phyloP scores from a whole-genome alignment of 2,888 invertebrate species.

The Oligia strigilis region DNA sequence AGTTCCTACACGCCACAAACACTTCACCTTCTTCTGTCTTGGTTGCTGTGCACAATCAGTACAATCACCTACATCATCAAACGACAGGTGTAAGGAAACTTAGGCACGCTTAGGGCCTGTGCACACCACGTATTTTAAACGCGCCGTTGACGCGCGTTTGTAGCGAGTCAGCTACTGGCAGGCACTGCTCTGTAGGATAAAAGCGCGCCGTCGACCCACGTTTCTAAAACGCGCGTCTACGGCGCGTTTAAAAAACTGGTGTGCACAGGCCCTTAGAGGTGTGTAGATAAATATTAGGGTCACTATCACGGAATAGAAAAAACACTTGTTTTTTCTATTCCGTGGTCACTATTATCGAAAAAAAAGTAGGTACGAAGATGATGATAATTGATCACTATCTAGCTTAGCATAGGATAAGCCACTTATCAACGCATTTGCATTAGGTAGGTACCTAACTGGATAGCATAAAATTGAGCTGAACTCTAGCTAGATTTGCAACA shows the following conservation, averaged over 20 bases:
- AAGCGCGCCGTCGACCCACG: no score
- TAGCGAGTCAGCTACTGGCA: no score
- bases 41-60: not conserved
- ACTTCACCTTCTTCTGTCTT: not conserved
- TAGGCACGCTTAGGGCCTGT: not conserved
- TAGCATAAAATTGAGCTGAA: not conserved
- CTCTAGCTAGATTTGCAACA: not conserved
- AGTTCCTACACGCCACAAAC: not conserved
- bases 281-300: not conserved
- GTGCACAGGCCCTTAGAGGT: not conserved
- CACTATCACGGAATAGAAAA: no score
- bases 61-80: not conserved
- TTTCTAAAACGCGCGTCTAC: no score
- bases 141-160: no score
- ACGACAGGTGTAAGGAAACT: not conserved
- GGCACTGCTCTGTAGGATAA: no score
- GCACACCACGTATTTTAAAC: no score
- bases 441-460: not conserved
- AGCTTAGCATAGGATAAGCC: not conserved
- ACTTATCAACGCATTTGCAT: not conserved
- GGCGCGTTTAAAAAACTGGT: no score
- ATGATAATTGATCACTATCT: not conserved
- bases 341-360: not conserved
- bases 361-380: not conserved
- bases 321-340: no score